Evolutionary conservation across 1,140 invertebrate genomes (phyloP).

Genomic region (Dreissena polymorpha): DNA sequence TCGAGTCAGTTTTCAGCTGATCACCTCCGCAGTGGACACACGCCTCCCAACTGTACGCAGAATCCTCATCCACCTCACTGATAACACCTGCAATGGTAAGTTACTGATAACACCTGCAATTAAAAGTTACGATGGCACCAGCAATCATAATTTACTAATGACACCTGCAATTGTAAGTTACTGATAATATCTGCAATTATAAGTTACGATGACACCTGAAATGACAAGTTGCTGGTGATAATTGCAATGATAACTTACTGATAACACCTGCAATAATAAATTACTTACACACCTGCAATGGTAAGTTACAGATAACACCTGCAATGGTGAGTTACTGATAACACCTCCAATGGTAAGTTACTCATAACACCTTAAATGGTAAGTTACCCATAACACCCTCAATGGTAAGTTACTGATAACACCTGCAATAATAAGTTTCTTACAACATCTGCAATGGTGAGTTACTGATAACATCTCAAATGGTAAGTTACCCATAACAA

Average conservation of each 20-base stretch:
- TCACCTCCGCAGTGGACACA: conserved; percentile 33
- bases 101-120: too few relatives aligned
- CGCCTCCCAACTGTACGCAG: conserved; percentile 41
- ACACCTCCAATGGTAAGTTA: not conserved
- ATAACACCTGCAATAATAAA: not conserved
- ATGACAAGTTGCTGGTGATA: not conserved
- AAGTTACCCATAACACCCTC: not conserved
- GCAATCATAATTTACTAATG: too few relatives aligned
- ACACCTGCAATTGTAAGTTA: too few relatives aligned
- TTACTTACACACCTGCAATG: not conserved
- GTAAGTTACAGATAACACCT: too few relatives aligned
- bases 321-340: not conserved
- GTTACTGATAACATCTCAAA: too few relatives aligned
- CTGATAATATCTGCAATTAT: too few relatives aligned
- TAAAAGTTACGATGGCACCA: too few relatives aligned
- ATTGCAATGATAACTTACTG: not conserved
- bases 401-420: not conserved
- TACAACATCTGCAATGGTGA: not conserved
- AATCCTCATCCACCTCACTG: conserved; percentile 36
- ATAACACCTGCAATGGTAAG: conserved; percentile 16
- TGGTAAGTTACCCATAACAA: too few relatives aligned
- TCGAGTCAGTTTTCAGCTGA: conserved; percentile 2
- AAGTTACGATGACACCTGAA: too few relatives aligned
- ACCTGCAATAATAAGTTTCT: not conserved
- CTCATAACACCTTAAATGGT: not conserved